Base-by-base conservation (phyloP, 2,113 vertebrate genomes). In the Cygnus atratus region DNA sequence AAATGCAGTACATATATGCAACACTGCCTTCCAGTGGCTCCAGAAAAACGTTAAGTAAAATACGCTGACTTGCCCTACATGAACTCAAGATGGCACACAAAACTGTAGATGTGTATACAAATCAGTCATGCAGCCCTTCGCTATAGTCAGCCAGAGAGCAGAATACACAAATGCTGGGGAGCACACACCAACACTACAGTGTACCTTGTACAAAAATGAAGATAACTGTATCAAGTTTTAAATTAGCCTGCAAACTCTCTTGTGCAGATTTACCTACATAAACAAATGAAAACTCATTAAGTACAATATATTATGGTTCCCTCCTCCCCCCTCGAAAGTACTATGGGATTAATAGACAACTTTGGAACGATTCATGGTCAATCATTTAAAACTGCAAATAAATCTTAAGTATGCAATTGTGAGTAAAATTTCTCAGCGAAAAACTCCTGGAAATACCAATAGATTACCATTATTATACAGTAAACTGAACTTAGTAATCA, bases 81-180 rank as follows among this genome's bases (percentile, higher is more conserved):
- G 16, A 87, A 19, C 0, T 31, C 59, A n/a, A 41, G 39, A n/a
- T n/a, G n/a, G n/a, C 28, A 5, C 0, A 3, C 28, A 26, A 26
- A 63, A 16, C 46, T 15, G 8, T 10, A 31, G 74, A 12, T 5
- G 33, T 33, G 35, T 28, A 20, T 44, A 17, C 4, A 11, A 15
- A 55, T 19, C 62, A 63, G 25, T 62, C 70, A 11, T 0, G 11
- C 52, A 84, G 57, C 70, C 24, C 61, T 41, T 58, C 14, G 13
- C 66, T 19, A 9, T 14, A 2, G 37, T 16, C 84, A 88, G 31
- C 50, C 54, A 5, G 39, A 19, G 18, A 33, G 10, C 1, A 52
- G 50, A 31, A 71, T 19, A 59, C 0, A 3, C 29, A 67, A 37
- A 3, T 4, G 22, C n/a, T 11, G 8, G 25, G 28, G 11, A 87